phyloP scores from a whole-genome alignment of 2,113 vertebrate species.

The Amia ocellicauda region DNA sequence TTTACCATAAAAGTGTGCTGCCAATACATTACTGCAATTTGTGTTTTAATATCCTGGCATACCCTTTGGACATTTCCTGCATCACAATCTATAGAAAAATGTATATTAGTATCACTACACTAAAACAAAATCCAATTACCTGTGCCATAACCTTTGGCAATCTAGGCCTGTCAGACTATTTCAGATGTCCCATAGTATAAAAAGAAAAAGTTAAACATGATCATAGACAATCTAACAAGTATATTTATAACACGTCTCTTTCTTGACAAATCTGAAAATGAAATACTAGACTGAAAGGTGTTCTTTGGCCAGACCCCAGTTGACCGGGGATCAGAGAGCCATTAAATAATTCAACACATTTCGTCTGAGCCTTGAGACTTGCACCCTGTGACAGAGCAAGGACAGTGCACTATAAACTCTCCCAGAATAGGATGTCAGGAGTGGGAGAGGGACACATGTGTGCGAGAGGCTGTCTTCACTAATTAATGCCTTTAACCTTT shows the following conservation, averaged over 20 bases:
- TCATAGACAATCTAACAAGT: constrained; percentile 11
- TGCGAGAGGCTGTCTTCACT: background rate
- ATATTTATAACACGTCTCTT: background rate
- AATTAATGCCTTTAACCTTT: background rate
- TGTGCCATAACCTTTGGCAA: background rate
- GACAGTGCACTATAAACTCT: background rate
- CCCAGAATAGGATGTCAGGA: constrained; percentile 1
- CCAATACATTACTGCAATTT: too few relatives aligned
- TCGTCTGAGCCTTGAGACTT: constrained; percentile 13
- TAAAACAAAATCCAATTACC: constrained; percentile 6
- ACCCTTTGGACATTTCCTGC: too few relatives aligned
- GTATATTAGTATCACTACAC: background rate
- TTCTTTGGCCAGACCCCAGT: constrained; percentile 7
- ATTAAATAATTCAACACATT: constrained; percentile 42
- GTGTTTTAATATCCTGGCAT: too few relatives aligned
- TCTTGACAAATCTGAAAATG: constrained; percentile 14
- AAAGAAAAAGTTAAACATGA: background rate
- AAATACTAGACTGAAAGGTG: constrained; percentile 17
- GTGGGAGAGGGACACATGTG: background rate
- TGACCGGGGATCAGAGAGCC: constrained; percentile 19
- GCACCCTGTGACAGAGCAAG: constrained; percentile 13
- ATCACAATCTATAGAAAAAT: too few relatives aligned
- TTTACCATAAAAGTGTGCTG: too few relatives aligned
- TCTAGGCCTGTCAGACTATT: constrained; percentile 10
- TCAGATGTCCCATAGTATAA: constrained; percentile 9